A percentile compares a stretch with the other conserved stretches of the same genome.
These are phyloP conservation scores for Cynopterus brachyotis DNA, from an alignment of 2,113 vertebrate genomes.

Conservation along the genomic window DNA sequence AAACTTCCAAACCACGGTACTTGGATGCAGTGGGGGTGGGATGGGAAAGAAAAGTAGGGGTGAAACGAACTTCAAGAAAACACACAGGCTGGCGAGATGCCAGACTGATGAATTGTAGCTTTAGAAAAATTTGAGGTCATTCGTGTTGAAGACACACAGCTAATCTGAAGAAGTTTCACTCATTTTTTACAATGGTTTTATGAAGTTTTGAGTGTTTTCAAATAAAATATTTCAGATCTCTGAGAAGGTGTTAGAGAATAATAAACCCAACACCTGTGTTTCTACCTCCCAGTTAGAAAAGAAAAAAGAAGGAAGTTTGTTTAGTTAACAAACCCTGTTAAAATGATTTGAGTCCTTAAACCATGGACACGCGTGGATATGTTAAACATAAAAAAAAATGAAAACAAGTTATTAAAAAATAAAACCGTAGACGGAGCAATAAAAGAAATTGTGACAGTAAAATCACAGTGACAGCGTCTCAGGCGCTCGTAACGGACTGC, in stretches of 20 bases:
- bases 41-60: background rate
- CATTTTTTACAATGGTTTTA: background rate
- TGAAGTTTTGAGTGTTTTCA: background rate
- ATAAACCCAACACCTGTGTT: background rate
- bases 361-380: background rate
- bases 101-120: background rate
- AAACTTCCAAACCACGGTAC: background rate
- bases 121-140: background rate
- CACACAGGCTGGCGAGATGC: background rate
- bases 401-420: constrained; percentile 30
- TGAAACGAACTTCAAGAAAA: rapidly evolving
- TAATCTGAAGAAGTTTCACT: background rate
- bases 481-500: background rate
- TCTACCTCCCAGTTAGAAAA: background rate
- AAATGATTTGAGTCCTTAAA: background rate
- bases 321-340: background rate
- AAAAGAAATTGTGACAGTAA: background rate
- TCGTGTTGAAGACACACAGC: background rate
- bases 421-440: background rate
- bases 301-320: background rate
- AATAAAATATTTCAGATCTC: background rate
- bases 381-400: background rate
- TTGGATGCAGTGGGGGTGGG: background rate
- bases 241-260: background rate
- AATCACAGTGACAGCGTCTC: background rate